These are phyloP conservation scores for Protaetia brevitarsis DNA, from an alignment of 1,140 invertebrate genomes.

Conservation along the genomic window DNA sequence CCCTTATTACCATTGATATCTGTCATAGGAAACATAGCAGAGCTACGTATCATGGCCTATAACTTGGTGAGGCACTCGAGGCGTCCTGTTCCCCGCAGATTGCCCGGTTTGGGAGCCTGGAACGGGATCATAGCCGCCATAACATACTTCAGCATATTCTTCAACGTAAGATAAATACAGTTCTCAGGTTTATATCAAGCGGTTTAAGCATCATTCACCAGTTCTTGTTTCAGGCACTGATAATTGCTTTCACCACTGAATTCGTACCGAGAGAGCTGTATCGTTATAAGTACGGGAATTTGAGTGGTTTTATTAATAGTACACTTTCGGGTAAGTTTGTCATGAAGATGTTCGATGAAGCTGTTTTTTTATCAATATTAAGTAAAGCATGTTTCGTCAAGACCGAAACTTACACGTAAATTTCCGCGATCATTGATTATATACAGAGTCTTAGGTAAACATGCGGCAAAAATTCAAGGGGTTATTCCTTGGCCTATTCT, in stretches of 20 bases:
- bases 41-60: slow-evolving; percentile 73
- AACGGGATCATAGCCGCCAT: slow-evolving; percentile 36
- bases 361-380: no score
- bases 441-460: no score
- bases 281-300: slow-evolving; percentile 54
- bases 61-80: slow-evolving; percentile 71
- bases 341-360: no score
- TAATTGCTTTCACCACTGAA: slow-evolving; percentile 97
- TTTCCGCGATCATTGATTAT: no score
- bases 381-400: no score
- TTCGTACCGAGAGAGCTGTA: slow-evolving; percentile 93
- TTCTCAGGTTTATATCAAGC: not conserved
- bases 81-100: slow-evolving; percentile 65
- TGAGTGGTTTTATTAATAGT: slow-evolving; percentile 79
- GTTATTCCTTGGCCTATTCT: no score
- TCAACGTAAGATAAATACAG: slow-evolving; percentile 36
- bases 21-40: slow-evolving; percentile 76
- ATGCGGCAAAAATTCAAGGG: no score
- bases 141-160: slow-evolving; percentile 35
- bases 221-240: slow-evolving; percentile 73
- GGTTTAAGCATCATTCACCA: not conserved
- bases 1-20: slow-evolving; percentile 77
- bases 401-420: no score
- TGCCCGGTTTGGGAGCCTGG: slow-evolving; percentile 69
- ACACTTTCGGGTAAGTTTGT: slow-evolving; percentile 55